A percentile compares a stretch with the other conserved stretches of the same genome.
Evolutionary conservation across 1,140 invertebrate genomes (phyloP).

Genomic region (Euura lappo): DNA sequence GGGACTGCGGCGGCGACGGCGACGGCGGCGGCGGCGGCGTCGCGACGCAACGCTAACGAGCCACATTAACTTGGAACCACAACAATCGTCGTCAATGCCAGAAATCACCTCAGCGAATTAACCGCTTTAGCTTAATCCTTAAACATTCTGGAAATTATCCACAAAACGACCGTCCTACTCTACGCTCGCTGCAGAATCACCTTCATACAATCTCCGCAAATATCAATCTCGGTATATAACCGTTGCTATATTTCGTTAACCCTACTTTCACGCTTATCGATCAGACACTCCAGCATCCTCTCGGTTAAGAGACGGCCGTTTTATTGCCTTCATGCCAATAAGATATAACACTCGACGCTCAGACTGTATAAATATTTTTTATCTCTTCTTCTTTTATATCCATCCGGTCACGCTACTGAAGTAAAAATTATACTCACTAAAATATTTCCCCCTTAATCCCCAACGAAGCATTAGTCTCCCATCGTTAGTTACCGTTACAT

Average conservation of each 20-base stretch:
- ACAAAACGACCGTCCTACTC: neutral
- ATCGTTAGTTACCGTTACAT: neutral
- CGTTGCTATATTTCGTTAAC: neutral
- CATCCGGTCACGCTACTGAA: neutral
- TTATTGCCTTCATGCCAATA: neutral
- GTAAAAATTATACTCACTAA: neutral
- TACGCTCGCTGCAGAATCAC: no score
- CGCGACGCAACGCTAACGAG: neutral
- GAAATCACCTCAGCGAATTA: neutral
- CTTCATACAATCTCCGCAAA: neutral
- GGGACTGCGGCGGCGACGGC: neutral
- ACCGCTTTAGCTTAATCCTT: neutral
- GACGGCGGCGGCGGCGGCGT: neutral
- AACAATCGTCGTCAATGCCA: slow-evolving; percentile 4
- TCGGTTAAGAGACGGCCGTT: neutral
- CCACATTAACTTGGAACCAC: neutral
- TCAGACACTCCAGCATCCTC: neutral
- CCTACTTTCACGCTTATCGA: neutral
- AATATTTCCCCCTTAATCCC: neutral
- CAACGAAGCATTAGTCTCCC: neutral
- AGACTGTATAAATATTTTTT: slow-evolving; percentile 6
- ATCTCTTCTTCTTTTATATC: slow-evolving; percentile 3
- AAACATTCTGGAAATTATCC: neutral
- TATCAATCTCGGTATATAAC: neutral
- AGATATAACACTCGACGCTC: slow-evolving; percentile 4